These are phyloP conservation scores for Frieseomelitta varia DNA, from an alignment of 1,140 invertebrate genomes.

Conservation along the genomic window DNA sequence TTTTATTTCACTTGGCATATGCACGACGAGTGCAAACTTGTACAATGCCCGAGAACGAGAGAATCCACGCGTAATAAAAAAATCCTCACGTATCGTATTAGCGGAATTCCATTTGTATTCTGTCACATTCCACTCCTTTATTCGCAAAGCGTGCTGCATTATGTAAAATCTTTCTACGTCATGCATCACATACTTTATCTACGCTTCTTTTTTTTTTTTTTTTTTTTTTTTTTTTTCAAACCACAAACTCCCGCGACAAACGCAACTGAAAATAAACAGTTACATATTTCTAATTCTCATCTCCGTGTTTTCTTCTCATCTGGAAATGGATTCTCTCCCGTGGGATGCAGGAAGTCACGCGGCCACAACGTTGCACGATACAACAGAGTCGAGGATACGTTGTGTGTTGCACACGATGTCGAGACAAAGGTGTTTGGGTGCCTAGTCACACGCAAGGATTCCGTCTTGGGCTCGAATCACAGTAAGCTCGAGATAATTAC, in stretches of 20 bases:
- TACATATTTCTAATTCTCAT: not conserved
- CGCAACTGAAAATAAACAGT: not conserved
- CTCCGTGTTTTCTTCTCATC: not conserved
- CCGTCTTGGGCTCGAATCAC: slow-evolving; percentile 31
- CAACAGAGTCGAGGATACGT: too few relatives aligned
- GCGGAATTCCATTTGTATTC: slow-evolving; percentile 14
- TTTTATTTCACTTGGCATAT: not conserved
- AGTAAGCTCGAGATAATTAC: slow-evolving; percentile 50
- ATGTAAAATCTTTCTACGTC: not conserved
- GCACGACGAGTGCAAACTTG: not conserved
- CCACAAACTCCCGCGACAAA: not conserved
- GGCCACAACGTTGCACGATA: not conserved
- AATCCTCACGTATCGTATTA: slow-evolving; percentile 10
- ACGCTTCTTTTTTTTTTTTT: too few relatives aligned
- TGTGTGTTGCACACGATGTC: too few relatives aligned
- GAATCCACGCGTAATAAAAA: not conserved
- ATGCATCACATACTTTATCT: not conserved
- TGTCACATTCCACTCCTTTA: not conserved
- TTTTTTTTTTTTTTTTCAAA: too few relatives aligned
- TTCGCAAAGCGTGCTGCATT: not conserved
- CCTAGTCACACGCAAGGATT: slow-evolving; percentile 34
- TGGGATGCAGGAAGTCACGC: not conserved
- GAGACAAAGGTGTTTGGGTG: not conserved
- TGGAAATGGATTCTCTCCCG: not conserved
- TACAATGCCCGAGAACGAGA: not conserved